Evolutionary conservation across 2,797 vertebrate species (phyloP), one percentile per base, ranked within the genome.

Genomic region (Ctenosaura bakeri): DNA sequence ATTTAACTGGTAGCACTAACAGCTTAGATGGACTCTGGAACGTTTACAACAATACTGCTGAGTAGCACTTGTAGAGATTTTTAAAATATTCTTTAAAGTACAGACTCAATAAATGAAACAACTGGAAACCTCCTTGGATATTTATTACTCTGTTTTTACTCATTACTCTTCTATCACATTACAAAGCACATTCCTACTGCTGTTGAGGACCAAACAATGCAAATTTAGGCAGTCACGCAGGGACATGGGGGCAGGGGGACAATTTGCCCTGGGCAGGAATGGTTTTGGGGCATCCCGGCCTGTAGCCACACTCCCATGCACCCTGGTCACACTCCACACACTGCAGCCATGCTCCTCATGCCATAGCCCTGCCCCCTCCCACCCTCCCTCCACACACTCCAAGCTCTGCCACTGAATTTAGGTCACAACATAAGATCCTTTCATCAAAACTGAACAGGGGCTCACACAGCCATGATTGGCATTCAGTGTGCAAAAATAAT

Each of bases 21-120:
- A 66, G 6, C 8, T 92, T 16, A 8, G 91, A 22, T 12, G 2
- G 18, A 54, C 92, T 46, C 13, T 74, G 76, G 6, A 56, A 38
- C 20, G 3, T 0, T 0, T 4, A 7, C 6, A 88, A 91, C 20
- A 20, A 56, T 22, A 32, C 69, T 85, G 62, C 74, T 66, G 83
- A 85, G 74, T 79, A 71, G 62, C 59, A 85, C 42, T 71, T 85
- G 59, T 74, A 62, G 50, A 89, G 50, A 71, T 12, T 78, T 79
- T 89, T 85, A 46, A 79, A 76, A 79, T 85, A 79, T 46, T 50
- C 3, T 90, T 80, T 85, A 32, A 14, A 42, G 50, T 42, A 26
- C n/a, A 24, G 26, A 85, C 56, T 59, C 83, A 90, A 79, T 85
- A 80, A 90, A 80, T 76, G 79, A 78, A 66, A 54, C 35, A 46